Percentiles rank a stretch among this genome's conserved stretches.
These are phyloP conservation scores for Drosophila hamatofila DNA, from an alignment of 2,888 invertebrate species.

Conservation along the genomic window DNA sequence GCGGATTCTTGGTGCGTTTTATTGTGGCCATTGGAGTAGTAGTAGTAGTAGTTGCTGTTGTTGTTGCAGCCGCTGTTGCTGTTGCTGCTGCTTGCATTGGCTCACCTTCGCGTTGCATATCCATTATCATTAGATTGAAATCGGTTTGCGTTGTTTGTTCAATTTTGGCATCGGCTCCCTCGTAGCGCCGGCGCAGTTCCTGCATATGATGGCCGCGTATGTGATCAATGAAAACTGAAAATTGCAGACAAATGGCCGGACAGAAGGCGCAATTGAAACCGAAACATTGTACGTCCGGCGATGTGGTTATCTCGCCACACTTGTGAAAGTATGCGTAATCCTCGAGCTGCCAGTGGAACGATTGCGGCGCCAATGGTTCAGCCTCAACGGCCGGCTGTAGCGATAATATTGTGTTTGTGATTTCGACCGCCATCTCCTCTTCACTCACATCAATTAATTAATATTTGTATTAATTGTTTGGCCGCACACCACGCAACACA, in stretches of 20 bases:
- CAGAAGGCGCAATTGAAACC: conserved; percentile 82
- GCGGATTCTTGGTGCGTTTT: conserved; percentile 47
- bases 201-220: conserved; percentile 74
- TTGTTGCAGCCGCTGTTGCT: conserved; percentile 9
- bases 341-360: conserved; percentile 74
- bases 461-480: background rate
- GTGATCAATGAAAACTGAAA: conserved; percentile 78
- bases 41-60: conserved; percentile 14
- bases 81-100: background rate
- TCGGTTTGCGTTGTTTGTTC: conserved; percentile 70
- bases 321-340: conserved; percentile 80
- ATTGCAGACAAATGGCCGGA: conserved; percentile 78
- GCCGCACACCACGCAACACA: background rate
- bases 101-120: conserved; percentile 30
- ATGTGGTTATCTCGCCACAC: conserved; percentile 82
- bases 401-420: conserved; percentile 50
- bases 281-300: conserved; percentile 79
- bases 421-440: conserved; percentile 48
- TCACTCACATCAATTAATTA: conserved; percentile 33
- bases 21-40: conserved; percentile 32
- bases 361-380: conserved; percentile 38
- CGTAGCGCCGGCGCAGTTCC: conserved; percentile 74
- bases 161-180: conserved; percentile 49
- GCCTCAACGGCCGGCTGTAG: conserved; percentile 41
- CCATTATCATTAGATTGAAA: conserved; percentile 57